Conservation (phyloP, 2,888 invertebrate genomes). For the Mantis religiosa region DNA sequence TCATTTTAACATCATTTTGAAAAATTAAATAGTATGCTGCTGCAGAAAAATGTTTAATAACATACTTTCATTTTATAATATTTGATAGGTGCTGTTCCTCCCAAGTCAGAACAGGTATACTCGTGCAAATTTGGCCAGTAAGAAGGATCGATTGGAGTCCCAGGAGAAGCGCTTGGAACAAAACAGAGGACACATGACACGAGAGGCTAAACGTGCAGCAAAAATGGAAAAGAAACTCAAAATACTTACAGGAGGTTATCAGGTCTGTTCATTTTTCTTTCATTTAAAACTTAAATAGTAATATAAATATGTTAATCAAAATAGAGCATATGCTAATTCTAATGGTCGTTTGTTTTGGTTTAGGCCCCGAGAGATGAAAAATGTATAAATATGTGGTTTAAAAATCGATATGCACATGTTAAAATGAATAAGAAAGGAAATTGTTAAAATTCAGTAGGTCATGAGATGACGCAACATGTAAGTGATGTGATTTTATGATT, state of each 20-base stretch:
- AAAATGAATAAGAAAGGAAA: too few relatives aligned
- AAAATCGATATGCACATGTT: too few relatives aligned
- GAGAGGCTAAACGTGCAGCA: slow-evolving; percentile 92
- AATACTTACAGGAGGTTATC: slow-evolving; percentile 90
- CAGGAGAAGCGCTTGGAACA: slow-evolving; percentile 88
- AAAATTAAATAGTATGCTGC: too few relatives aligned
- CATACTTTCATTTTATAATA: neutral
- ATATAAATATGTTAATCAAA: neutral
- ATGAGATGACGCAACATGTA: too few relatives aligned
- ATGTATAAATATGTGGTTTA: too few relatives aligned
- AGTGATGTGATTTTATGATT: too few relatives aligned
- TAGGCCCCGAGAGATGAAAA: too few relatives aligned
- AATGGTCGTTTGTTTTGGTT: too few relatives aligned
- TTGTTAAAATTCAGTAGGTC: too few relatives aligned
- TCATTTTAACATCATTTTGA: too few relatives aligned
- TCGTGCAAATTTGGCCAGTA: slow-evolving; percentile 88
- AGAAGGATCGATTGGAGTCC: slow-evolving; percentile 93
- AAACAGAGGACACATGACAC: slow-evolving; percentile 93
- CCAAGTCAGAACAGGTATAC: slow-evolving; percentile 91
- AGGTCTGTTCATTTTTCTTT: slow-evolving; percentile 46
- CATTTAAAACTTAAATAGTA: neutral
- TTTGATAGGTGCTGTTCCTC: slow-evolving; percentile 70
- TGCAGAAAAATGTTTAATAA: neutral
- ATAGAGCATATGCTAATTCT: too few relatives aligned
- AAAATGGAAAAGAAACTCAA: slow-evolving; percentile 97